Percentiles rank a stretch among this genome's conserved stretches.
Conservation (phyloP, 2,888 invertebrate species). For the Cerastis rubricosa region DNA sequence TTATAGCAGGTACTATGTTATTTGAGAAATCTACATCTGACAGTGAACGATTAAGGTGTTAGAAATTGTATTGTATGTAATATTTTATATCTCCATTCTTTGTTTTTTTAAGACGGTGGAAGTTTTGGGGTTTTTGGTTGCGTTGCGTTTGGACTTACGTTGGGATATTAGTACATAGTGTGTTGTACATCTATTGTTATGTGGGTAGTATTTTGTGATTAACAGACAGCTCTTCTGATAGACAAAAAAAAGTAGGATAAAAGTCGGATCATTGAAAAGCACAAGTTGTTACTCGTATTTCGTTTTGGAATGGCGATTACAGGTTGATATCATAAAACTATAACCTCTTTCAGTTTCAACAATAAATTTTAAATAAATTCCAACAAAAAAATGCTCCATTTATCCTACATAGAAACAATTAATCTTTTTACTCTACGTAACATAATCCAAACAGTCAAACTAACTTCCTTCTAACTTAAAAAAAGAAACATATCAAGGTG, state of each 20-base stretch:
- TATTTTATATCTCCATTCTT: conserved; percentile 37
- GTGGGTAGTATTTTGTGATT: not conserved
- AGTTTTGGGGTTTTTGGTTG: not conserved
- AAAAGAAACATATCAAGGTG: conserved; percentile 69
- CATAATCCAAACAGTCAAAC: conserved; percentile 61
- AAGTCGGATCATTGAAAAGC: not conserved
- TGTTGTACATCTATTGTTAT: not conserved
- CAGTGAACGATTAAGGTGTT: conserved; percentile 69
- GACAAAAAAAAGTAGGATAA: not conserved
- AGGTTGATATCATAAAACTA: not conserved
- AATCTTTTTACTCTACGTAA: conserved; percentile 61
- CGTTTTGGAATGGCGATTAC: too few species aligned
- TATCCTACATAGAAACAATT: conserved; percentile 48
- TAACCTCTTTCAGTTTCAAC: not conserved
- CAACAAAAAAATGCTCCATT: conserved; percentile 21
- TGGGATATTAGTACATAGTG: not conserved
- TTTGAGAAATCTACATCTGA: conserved; percentile 56
- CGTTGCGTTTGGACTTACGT: not conserved
- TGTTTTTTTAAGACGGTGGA: not conserved
- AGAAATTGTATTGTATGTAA: conserved; percentile 47
- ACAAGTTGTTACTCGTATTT: not conserved
- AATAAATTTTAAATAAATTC: conserved; percentile 11
- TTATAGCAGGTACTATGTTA: conserved; percentile 65
- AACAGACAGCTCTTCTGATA: not conserved
- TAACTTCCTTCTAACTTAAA: conserved; percentile 67